These are phyloP conservation scores for Luperina nickerlii DNA, from an alignment of 2,888 invertebrate genomes.

Conservation along the genomic window DNA sequence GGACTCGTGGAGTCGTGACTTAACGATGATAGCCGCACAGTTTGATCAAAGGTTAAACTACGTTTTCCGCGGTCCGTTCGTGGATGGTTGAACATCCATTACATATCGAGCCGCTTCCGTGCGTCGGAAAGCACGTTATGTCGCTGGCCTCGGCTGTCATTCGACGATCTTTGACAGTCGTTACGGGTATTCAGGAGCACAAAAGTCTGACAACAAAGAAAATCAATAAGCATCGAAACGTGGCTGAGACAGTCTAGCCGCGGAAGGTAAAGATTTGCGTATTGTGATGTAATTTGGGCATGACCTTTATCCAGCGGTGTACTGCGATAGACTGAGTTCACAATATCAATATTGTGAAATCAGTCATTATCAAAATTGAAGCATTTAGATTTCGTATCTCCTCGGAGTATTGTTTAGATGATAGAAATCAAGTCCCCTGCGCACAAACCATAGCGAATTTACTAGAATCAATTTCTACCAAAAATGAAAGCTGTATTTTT, in stretches of 20 bases:
- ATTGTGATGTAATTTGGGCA: neutral
- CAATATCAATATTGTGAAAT: neutral
- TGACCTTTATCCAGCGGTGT: neutral
- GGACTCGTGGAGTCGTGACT: neutral
- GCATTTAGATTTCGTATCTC: neutral
- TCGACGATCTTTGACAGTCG: neutral
- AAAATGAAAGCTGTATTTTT: neutral
- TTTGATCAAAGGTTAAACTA: neutral
- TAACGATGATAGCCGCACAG: neutral
- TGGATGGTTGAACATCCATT: too few relatives aligned
- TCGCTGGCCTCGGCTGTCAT: neutral
- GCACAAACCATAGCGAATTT: neutral
- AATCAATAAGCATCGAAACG: too few relatives aligned
- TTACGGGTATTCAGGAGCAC: neutral
- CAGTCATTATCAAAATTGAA: too few relatives aligned
- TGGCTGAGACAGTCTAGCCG: neutral
- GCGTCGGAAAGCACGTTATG: neutral
- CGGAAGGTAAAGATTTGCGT: neutral
- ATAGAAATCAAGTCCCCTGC: neutral
- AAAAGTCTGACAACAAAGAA: neutral
- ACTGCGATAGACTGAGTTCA: neutral
- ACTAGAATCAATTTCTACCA: neutral
- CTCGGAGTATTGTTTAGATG: neutral
- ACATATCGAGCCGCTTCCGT: too few relatives aligned
- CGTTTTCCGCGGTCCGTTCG: neutral